A percentile compares a stretch with the other conserved stretches of the same genome.
Conservation (phyloP, 2,888 invertebrate genomes). For the Leucophenga montana region DNA sequence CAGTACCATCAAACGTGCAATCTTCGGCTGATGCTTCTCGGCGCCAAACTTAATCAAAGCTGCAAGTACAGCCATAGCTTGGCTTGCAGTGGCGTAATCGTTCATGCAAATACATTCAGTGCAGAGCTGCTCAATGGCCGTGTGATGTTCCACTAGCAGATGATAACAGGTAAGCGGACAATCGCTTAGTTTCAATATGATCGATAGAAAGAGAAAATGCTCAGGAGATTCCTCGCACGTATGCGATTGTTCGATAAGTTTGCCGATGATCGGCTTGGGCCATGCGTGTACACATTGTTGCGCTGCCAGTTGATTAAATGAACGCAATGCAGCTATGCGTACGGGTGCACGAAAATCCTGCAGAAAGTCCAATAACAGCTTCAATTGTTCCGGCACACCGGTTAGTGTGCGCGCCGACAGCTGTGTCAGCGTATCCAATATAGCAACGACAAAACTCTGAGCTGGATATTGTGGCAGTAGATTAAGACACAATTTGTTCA, state of each 20-base stretch:
- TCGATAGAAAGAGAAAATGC: constrained; percentile 70
- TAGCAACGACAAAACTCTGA: constrained; percentile 85
- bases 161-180: constrained; percentile 71
- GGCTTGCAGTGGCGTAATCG: constrained; percentile 69
- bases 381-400: constrained; percentile 89
- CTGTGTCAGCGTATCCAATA: constrained; percentile 89
- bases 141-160: constrained; percentile 67
- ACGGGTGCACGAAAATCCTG: constrained; percentile 82
- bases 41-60: constrained; percentile 62
- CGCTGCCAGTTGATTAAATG: constrained; percentile 80
- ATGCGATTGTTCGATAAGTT: constrained; percentile 67
- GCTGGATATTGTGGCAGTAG: constrained; percentile 85
- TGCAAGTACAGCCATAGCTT: constrained; percentile 70
- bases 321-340: constrained; percentile 79
- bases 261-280: constrained; percentile 77
- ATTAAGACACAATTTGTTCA: constrained; percentile 82
- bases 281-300: constrained; percentile 84
- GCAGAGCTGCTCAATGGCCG: constrained; percentile 67
- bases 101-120: constrained; percentile 69
- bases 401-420: constrained; percentile 91
- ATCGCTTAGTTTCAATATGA: constrained; percentile 70
- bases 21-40: constrained; percentile 49
- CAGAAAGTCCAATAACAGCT: constrained; percentile 79
- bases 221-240: constrained; percentile 68
- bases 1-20: constrained; percentile 64